These are phyloP conservation scores for Anthonomus grandis DNA, from an alignment of 1,140 invertebrate genomes.

Conservation along the genomic window DNA sequence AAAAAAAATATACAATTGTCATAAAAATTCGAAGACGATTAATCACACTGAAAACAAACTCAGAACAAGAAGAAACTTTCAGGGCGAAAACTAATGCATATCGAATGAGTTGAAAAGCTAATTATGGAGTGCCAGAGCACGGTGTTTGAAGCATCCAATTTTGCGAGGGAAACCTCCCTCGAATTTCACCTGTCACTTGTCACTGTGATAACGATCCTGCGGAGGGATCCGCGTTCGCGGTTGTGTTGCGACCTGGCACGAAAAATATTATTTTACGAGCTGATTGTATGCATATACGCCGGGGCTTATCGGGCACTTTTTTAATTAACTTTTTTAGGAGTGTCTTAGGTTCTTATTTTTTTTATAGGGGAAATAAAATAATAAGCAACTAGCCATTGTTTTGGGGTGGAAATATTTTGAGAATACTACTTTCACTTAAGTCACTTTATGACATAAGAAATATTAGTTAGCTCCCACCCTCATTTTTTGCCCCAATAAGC, in stretches of 20 bases:
- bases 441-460: too few relatives aligned
- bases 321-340: too few relatives aligned
- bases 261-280: constrained; percentile 17
- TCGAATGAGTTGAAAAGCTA: constrained; percentile 28
- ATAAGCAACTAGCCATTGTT: too few relatives aligned
- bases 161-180: constrained; percentile 21
- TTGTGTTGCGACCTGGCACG: constrained; percentile 7
- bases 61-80: constrained; percentile 6
- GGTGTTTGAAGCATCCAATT: constrained; percentile 31
- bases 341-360: too few relatives aligned
- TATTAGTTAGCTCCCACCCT: too few relatives aligned
- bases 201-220: constrained; percentile 24
- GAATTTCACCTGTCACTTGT: constrained; percentile 24
- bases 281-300: too few relatives aligned
- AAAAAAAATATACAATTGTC: too few relatives aligned
- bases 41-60: constrained; percentile 9
- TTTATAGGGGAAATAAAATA: too few relatives aligned
- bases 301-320: too few relatives aligned
- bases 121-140: constrained; percentile 29
- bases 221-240: constrained; percentile 3
- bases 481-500: too few relatives aligned
- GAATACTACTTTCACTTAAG: too few relatives aligned
- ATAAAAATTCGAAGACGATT: constrained; percentile 15
- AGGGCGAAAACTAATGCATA: constrained; percentile 26
- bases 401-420: too few relatives aligned